Evolutionary conservation across 2,888 invertebrate genomes (phyloP).

Genomic region (Drosophila cracens): DNA sequence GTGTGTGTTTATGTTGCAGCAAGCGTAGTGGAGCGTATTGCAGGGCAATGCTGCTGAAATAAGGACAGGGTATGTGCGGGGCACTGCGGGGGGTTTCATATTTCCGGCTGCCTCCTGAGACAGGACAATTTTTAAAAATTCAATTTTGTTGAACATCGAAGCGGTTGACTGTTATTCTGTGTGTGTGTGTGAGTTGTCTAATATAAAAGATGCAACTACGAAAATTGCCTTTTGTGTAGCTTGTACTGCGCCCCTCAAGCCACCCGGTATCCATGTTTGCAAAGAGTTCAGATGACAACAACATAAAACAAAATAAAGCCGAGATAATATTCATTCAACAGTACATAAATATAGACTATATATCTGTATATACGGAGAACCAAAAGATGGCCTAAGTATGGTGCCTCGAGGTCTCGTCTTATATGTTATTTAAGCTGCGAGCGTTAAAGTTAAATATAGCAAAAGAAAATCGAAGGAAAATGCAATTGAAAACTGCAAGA

Average conservation of each 20-base stretch:
- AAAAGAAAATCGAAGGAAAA: conserved; percentile 53
- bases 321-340: conserved; percentile 25
- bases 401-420: conserved; percentile 5
- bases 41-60: conserved; percentile 19
- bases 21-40: conserved; percentile 50
- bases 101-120: conserved; percentile 67
- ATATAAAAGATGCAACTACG: conserved; percentile 66
- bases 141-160: conserved; percentile 76
- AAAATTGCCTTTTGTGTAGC: conserved; percentile 68
- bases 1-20: conserved; percentile 35
- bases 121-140: conserved; percentile 80
- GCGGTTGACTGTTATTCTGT: conserved; percentile 38
- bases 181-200: conserved; percentile 44
- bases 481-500: conserved; percentile 54
- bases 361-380: background rate
- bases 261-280: background rate
- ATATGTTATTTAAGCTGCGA: conserved; percentile 13
- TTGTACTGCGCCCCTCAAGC: background rate
- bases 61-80: background rate
- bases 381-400: conserved; percentile 31
- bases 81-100: conserved; percentile 58
- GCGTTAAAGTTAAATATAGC: conserved; percentile 41
- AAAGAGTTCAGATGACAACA: conserved; percentile 35
- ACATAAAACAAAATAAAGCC: conserved; percentile 44
- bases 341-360: conserved; percentile 6